phyloP scores from a whole-genome alignment of 2,797 vertebrate genomes.

The Spondyliosoma cantharus region DNA sequence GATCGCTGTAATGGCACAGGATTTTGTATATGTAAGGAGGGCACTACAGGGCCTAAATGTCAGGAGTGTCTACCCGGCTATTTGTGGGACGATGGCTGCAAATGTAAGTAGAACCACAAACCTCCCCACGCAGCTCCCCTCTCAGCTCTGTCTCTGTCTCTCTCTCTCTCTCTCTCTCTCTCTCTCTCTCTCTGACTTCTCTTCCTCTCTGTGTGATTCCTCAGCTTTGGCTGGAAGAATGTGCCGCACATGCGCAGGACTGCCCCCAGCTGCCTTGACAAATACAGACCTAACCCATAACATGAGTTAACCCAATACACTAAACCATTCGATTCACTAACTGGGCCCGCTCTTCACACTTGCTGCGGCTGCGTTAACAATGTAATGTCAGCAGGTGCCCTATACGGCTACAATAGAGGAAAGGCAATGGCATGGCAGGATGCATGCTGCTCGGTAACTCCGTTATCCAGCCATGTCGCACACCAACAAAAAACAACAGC shows the following conservation, averaged over 20 bases:
- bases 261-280: slow-evolving; percentile 23
- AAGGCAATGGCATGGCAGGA: slow-evolving; percentile 57
- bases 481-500: slow-evolving; percentile 78
- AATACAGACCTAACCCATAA: slow-evolving; percentile 39
- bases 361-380: slow-evolving; percentile 35
- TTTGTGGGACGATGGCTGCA: slow-evolving; percentile 98
- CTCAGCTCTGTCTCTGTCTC: slow-evolving; percentile 44
- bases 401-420: slow-evolving; percentile 33
- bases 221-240: slow-evolving; percentile 68
- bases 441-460: slow-evolving; percentile 65
- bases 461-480: slow-evolving; percentile 64
- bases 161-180: slow-evolving; percentile 46
- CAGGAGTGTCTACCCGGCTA: slow-evolving; percentile 97
- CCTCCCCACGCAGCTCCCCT: slow-evolving; percentile 70
- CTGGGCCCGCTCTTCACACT: slow-evolving; percentile 39
- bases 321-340: slow-evolving; percentile 34
- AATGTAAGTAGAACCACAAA: slow-evolving; percentile 94
- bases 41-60: slow-evolving; percentile 96
- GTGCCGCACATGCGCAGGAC: slow-evolving; percentile 55
- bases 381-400: slow-evolving; percentile 33
- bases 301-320: slow-evolving; percentile 33
- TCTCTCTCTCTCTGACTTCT: slow-evolving; percentile 55
- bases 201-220: slow-evolving; percentile 57
- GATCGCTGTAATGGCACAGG: slow-evolving; percentile 99
- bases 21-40: slow-evolving; percentile 99